phyloP scores from a whole-genome alignment of 2,113 vertebrate species.

The Accipiter cooperii region DNA sequence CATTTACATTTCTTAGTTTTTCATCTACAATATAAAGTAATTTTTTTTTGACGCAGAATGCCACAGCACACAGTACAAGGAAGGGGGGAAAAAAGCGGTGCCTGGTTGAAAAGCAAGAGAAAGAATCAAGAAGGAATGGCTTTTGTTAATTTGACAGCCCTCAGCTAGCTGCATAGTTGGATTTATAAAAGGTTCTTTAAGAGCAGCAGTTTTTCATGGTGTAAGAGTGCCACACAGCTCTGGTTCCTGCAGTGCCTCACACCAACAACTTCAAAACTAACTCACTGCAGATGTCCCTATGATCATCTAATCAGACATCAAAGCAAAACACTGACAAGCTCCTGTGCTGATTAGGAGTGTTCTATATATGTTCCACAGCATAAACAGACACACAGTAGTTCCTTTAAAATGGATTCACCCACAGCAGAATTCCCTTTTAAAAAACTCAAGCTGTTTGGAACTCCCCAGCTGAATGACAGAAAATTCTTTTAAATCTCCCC shows the following conservation, averaged over 20 bases:
- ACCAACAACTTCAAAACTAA: conserved; percentile 71
- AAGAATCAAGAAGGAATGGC: conserved; percentile 2
- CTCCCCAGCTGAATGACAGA: conserved; percentile 18
- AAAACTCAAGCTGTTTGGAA: conserved; percentile 21
- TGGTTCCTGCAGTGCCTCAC: conserved; percentile 49
- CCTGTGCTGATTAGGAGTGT: conserved; percentile 62
- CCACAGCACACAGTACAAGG: neutral
- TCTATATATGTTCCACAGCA: conserved; percentile 33
- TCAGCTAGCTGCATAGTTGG: conserved; percentile 24
- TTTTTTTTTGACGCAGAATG: neutral
- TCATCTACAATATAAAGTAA: neutral
- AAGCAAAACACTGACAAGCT: conserved; percentile 65
- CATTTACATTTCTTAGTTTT: neutral
- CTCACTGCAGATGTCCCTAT: conserved; percentile 72
- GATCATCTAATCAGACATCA: conserved; percentile 77
- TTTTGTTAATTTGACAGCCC: conserved; percentile 50
- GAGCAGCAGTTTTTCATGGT: conserved; percentile 29
- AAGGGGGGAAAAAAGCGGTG: neutral
- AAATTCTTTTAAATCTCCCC: conserved; percentile 11
- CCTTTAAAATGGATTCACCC: conserved; percentile 66
- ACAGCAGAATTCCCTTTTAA: conserved; percentile 59
- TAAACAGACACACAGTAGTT: conserved; percentile 58
- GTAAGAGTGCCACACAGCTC: conserved; percentile 59
- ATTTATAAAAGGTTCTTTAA: neutral
- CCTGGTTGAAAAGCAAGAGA: neutral